Conservation (phyloP, 2,888 invertebrate genomes). For the Lithophane leautieri region DNA sequence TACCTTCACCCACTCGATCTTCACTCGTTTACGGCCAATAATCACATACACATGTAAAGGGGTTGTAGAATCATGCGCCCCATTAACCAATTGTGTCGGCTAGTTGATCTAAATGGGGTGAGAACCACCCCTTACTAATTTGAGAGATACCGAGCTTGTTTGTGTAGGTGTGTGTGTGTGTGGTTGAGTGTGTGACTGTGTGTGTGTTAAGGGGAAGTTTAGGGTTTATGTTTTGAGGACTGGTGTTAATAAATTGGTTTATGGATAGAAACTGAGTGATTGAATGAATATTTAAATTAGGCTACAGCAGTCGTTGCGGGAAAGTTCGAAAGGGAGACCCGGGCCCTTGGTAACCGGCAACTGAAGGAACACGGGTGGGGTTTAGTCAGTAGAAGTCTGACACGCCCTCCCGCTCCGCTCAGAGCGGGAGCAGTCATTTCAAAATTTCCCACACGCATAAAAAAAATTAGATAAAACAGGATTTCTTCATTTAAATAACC, state of each 20-base stretch:
- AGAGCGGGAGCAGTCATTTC: too few relatives aligned
- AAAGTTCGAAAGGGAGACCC: too few relatives aligned
- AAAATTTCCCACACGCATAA: too few relatives aligned
- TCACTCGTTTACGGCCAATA: slow-evolving; percentile 37
- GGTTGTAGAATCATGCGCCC: slow-evolving; percentile 57
- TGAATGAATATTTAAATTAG: background rate
- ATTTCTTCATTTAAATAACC: too few relatives aligned
- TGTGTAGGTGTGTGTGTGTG: slow-evolving; percentile 11
- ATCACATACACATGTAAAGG: slow-evolving; percentile 55
- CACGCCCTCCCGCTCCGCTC: too few relatives aligned
- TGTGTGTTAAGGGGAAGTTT: slow-evolving; percentile 57
- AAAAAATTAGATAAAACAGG: too few relatives aligned
- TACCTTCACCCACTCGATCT: slow-evolving; percentile 17
- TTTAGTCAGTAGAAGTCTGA: too few relatives aligned
- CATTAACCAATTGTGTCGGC: slow-evolving; percentile 66
- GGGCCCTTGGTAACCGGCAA: too few relatives aligned
- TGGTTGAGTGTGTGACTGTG: slow-evolving; percentile 46
- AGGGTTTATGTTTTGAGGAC: background rate
- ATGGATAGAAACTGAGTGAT: background rate
- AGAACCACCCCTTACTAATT: slow-evolving; percentile 57
- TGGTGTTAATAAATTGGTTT: background rate
- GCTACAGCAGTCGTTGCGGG: background rate
- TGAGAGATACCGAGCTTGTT: slow-evolving; percentile 39
- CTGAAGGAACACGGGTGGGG: too few relatives aligned
- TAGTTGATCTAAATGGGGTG: slow-evolving; percentile 64